phyloP scores from a whole-genome alignment of 1,140 invertebrate species.

The Trypoxylus dichotomus region DNA sequence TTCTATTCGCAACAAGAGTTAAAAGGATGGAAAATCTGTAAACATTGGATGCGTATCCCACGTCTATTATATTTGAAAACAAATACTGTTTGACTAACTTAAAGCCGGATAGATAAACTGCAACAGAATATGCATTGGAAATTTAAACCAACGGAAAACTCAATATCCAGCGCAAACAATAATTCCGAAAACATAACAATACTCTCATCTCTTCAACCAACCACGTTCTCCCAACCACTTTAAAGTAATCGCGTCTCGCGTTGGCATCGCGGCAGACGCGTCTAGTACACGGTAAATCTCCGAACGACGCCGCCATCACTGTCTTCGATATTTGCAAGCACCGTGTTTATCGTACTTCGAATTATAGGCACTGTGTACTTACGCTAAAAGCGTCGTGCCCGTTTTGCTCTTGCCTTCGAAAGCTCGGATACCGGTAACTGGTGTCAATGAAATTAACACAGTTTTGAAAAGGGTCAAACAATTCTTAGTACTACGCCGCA shows the following conservation, averaged over 20 bases:
- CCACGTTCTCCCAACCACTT: neutral
- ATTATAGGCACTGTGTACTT: slow-evolving; percentile 10
- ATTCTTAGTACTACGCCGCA: neutral
- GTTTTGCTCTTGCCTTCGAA: neutral
- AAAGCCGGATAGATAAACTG: neutral
- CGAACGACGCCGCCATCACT: neutral
- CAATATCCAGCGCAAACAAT: slow-evolving; percentile 9
- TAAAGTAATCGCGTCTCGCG: neutral
- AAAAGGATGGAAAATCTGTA: too few species aligned
- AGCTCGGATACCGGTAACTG: neutral
- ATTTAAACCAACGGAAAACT: neutral
- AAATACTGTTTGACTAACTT: neutral
- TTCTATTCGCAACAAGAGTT: too few species aligned
- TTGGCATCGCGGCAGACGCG: neutral
- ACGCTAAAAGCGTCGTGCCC: neutral
- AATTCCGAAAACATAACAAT: slow-evolving; percentile 22
- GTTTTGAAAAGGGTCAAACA: slow-evolving; percentile 24
- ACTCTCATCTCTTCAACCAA: neutral
- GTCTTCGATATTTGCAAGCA: neutral
- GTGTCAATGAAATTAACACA: slow-evolving; percentile 20
- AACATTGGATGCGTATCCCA: neutral
- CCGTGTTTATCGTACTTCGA: slow-evolving; percentile 16
- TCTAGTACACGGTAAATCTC: neutral
- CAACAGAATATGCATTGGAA: neutral
- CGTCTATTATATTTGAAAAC: neutral